phyloP scores from a whole-genome alignment of 2,888 invertebrate genomes.

The Eupithecia vulgata region DNA sequence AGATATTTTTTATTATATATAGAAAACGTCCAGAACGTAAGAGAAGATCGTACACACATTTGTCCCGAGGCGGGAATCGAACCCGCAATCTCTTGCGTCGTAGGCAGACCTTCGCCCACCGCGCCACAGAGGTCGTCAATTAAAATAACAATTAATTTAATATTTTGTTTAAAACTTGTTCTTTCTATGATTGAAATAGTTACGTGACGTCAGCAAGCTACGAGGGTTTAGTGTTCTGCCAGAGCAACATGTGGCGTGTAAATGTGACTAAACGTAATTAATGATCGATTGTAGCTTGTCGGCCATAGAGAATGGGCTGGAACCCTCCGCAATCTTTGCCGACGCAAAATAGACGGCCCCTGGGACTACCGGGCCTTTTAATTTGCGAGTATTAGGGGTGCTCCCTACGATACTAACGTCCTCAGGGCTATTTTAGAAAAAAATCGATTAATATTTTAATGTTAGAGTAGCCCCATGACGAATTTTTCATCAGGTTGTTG shows the following conservation, averaged over 20 bases:
- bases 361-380: slow-evolving; percentile 78
- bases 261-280: slow-evolving; percentile 82
- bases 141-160: too few species aligned
- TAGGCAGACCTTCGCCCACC: too few species aligned
- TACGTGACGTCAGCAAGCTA: slow-evolving; percentile 39
- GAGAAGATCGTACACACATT: too few species aligned
- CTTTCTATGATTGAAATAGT: not conserved
- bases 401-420: slow-evolving; percentile 52
- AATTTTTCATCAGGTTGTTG: slow-evolving; percentile 66
- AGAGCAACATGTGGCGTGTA: slow-evolving; percentile 78
- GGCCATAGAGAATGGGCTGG: slow-evolving; percentile 64
- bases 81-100: too few species aligned
- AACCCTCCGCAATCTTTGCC: slow-evolving; percentile 77
- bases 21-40: too few species aligned
- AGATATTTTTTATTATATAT: too few species aligned
- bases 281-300: slow-evolving; percentile 78
- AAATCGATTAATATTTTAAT: slow-evolving; percentile 49
- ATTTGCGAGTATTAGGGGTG: slow-evolving; percentile 81
- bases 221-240: slow-evolving; percentile 52
- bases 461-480: slow-evolving; percentile 48
- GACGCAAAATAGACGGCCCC: slow-evolving; percentile 71
- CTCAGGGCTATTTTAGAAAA: slow-evolving; percentile 40
- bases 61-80: too few species aligned
- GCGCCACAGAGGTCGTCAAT: too few species aligned
- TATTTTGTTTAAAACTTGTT: not conserved